phyloP scores from a whole-genome alignment of 2,888 invertebrate genomes.

The Electrophaes corylata region DNA sequence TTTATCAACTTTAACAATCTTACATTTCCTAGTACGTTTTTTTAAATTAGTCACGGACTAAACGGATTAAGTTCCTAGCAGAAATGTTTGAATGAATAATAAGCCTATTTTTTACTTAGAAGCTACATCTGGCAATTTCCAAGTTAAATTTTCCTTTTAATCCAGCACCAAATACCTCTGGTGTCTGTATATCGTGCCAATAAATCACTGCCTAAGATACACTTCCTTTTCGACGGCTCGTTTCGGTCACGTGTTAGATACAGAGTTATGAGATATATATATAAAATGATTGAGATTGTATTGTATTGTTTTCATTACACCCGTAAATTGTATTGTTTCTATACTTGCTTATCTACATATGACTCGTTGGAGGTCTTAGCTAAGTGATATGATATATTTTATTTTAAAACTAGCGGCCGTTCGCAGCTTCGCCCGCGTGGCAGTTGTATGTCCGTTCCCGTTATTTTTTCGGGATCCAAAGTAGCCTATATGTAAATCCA shows the following conservation, averaged over 20 bases:
- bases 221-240: slow-evolving; percentile 20
- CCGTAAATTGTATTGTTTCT: not conserved
- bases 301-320: too few species aligned
- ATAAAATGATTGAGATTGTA: slow-evolving; percentile 1
- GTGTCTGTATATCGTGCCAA: slow-evolving; percentile 20
- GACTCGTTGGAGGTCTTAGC: too few species aligned
- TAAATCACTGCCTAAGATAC: slow-evolving; percentile 28
- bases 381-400: too few species aligned
- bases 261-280: slow-evolving; percentile 32
- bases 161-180: slow-evolving; percentile 12
- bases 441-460: too few species aligned
- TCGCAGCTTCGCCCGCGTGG: too few species aligned
- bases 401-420: too few species aligned
- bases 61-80: too few species aligned
- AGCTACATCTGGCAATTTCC: slow-evolving; percentile 6
- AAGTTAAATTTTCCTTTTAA: slow-evolving; percentile 17
- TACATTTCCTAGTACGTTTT: not conserved
- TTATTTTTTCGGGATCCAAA: too few species aligned
- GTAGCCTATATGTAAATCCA: too few species aligned
- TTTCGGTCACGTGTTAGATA: slow-evolving; percentile 32
- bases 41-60: not conserved
- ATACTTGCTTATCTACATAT: not conserved
- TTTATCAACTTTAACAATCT: not conserved
- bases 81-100: too few species aligned
- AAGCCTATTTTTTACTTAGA: not conserved